Percentiles rank a stretch among this genome's conserved stretches.
Evolutionary conservation across 2,888 invertebrate genomes (phyloP).

Genomic region (Tiphia femorata): DNA sequence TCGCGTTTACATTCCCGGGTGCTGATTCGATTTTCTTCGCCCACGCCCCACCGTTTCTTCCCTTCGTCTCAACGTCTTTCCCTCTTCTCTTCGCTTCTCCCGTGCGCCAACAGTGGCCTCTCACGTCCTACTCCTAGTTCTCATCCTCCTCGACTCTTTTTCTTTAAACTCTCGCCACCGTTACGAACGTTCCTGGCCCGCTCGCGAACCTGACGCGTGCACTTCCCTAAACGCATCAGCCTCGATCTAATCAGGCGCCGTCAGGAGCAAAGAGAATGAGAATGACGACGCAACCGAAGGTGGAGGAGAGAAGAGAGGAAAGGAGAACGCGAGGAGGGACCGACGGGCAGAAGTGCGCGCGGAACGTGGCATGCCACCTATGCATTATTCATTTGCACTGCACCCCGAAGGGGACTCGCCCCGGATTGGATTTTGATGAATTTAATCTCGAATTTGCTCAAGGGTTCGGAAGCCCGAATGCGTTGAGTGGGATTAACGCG

Average conservation of each 20-base stretch:
- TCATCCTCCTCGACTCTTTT: too few species aligned
- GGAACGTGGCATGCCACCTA: slow-evolving; percentile 50
- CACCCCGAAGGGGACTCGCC: slow-evolving; percentile 54
- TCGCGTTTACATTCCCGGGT: slow-evolving; percentile 24
- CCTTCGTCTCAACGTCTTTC: neutral
- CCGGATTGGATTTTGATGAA: slow-evolving; percentile 68
- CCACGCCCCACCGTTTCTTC: neutral
- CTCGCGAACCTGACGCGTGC: slow-evolving; percentile 27
- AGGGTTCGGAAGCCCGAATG: slow-evolving; percentile 40
- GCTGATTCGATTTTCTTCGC: slow-evolving; percentile 17
- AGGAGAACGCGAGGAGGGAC: slow-evolving; percentile 8
- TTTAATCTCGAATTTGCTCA: slow-evolving; percentile 66
- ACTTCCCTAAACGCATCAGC: slow-evolving; percentile 33
- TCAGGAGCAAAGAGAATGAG: neutral
- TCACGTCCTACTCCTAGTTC: too few species aligned
- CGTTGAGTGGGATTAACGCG: slow-evolving; percentile 59
- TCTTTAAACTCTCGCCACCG: slow-evolving; percentile 2
- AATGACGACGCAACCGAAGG: slow-evolving; percentile 46
- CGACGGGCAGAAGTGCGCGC: slow-evolving; percentile 33
- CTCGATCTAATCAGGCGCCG: neutral
- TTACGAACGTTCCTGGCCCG: slow-evolving; percentile 10
- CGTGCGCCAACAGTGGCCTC: slow-evolving; percentile 8
- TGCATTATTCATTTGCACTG: slow-evolving; percentile 63
- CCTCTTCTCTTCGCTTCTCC: slow-evolving; percentile 12
- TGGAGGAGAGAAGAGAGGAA: slow-evolving; percentile 45